Conservation (phyloP, 2,113 vertebrate genomes). For the Damaliscus lunatus region DNA sequence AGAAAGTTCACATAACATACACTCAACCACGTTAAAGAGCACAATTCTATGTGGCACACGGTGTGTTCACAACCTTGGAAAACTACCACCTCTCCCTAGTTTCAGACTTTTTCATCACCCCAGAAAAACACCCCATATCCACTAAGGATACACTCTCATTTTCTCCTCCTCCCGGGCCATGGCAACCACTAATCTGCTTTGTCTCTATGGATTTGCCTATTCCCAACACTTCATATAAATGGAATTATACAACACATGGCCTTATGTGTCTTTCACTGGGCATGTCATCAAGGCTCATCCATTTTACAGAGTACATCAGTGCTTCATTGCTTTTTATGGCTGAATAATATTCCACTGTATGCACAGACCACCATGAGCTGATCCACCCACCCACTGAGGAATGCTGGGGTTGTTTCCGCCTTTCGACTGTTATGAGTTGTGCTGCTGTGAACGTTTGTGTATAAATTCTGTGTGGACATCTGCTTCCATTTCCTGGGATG, state of each 20-base stretch:
- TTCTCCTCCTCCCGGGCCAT: background rate
- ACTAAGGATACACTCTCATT: too few relatives aligned
- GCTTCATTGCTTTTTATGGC: background rate
- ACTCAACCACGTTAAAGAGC: background rate
- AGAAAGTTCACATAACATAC: background rate
- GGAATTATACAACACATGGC: background rate
- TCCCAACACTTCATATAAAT: background rate
- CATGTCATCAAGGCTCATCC: background rate
- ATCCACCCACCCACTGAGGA: background rate
- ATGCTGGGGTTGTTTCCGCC: background rate
- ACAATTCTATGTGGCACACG: background rate
- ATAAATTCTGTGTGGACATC: background rate
- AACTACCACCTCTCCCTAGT: background rate
- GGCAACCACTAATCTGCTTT: background rate
- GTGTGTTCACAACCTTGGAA: rapidly evolving
- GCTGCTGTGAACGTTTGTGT: too few relatives aligned
- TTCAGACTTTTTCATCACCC: background rate
- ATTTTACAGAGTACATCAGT: rapidly evolving
- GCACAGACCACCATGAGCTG: rapidly evolving
- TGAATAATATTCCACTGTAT: rapidly evolving
- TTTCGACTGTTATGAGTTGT: background rate
- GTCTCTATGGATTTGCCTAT: background rate
- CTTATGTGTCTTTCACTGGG: background rate
- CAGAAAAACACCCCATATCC: background rate
- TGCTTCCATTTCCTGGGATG: background rate